phyloP scores from a whole-genome alignment of 2,113 vertebrate species.

The Ptilorrhoa leucosticta region DNA sequence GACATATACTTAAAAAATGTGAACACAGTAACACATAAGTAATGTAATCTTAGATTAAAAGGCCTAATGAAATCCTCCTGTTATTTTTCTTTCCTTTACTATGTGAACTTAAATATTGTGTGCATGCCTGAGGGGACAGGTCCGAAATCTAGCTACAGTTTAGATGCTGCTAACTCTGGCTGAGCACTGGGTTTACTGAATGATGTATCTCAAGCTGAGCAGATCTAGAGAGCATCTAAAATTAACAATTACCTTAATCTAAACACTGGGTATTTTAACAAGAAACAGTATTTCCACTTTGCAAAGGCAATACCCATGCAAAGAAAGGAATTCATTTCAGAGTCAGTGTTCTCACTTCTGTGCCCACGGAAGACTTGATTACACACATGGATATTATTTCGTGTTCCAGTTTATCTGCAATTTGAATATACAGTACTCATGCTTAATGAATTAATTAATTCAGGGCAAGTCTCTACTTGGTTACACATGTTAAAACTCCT shows the following conservation, averaged over 20 bases:
- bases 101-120: not conserved
- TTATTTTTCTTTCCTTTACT: not conserved
- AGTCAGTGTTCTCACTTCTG: not conserved
- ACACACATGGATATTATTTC: constrained; percentile 40
- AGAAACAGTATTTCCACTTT: not conserved
- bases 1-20: not conserved
- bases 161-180: not conserved
- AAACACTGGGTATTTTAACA: not conserved
- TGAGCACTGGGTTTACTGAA: not conserved
- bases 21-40: not conserved
- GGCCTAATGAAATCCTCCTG: not conserved
- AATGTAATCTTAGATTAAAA: not conserved
- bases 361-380: constrained; percentile 6
- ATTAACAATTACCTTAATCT: not conserved
- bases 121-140: not conserved
- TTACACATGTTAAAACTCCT: constrained; percentile 25
- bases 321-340: not conserved
- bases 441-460: constrained; percentile 65
- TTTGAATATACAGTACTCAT: constrained; percentile 55
- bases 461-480: constrained; percentile 39
- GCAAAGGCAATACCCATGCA: not conserved
- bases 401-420: constrained; percentile 50
- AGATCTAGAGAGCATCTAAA: not conserved
- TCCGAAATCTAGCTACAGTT: not conserved
- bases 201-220: not conserved